phyloP scores from a whole-genome alignment of 2,113 vertebrate species.

The Hippocampus zosterae region DNA sequence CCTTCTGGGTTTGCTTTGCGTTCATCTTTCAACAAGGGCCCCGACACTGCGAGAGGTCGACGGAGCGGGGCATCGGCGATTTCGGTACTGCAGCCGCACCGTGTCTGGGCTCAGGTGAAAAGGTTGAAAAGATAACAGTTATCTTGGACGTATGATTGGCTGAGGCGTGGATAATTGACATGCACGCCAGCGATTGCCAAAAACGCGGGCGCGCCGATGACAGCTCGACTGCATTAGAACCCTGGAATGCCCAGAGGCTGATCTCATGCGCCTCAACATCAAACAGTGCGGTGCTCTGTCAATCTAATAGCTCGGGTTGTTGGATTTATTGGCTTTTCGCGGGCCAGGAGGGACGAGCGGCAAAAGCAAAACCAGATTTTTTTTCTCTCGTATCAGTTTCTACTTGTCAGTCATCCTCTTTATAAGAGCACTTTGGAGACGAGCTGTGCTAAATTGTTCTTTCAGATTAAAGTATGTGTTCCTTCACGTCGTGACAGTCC shows the following conservation, averaged over 20 bases:
- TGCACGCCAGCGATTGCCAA: slow-evolving; percentile 47
- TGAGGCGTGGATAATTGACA: slow-evolving; percentile 61
- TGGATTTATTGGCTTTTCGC: slow-evolving; percentile 63
- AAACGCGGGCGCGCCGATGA: slow-evolving; percentile 52
- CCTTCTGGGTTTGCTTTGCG: neutral
- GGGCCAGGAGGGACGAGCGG: slow-evolving; percentile 50
- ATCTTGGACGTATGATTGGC: slow-evolving; percentile 58
- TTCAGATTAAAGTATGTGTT: slow-evolving; percentile 22
- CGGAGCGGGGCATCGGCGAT: slow-evolving; percentile 30
- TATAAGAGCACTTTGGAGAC: slow-evolving; percentile 21
- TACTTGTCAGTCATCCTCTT: slow-evolving; percentile 57
- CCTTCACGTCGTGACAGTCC: neutral
- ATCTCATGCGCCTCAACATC: slow-evolving; percentile 67
- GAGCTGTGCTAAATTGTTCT: slow-evolving; percentile 20
- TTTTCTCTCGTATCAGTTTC: slow-evolving; percentile 58
- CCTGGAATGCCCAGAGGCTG: slow-evolving; percentile 63
- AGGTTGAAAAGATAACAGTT: slow-evolving; percentile 68
- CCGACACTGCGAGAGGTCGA: slow-evolving; percentile 19
- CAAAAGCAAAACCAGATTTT: slow-evolving; percentile 69
- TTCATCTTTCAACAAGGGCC: slow-evolving; percentile 29
- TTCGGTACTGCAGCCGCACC: slow-evolving; percentile 42
- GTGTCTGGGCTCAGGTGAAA: slow-evolving; percentile 53
- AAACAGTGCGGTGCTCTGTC: slow-evolving; percentile 62
- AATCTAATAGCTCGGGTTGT: slow-evolving; percentile 61
- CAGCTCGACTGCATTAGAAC: slow-evolving; percentile 62